Evolutionary conservation across 2,888 invertebrate species (phyloP).

Genomic region (Myopa testacea): DNA sequence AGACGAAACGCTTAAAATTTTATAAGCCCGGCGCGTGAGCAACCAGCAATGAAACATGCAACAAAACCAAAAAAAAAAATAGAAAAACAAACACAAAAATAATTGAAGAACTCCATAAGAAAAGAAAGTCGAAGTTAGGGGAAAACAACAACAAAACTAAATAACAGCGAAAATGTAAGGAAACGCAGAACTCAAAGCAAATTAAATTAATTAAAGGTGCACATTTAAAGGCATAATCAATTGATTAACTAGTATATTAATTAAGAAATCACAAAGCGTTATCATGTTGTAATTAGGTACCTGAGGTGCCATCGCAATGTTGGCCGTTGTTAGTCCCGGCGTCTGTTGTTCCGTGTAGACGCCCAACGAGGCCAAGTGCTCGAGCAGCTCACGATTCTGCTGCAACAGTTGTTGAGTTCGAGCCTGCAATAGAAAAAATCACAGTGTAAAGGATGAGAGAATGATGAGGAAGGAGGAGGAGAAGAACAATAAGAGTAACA

Average conservation of each 20-base stretch:
- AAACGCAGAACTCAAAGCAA: background rate
- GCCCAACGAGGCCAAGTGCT: slow-evolving; percentile 93
- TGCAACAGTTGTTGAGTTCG: slow-evolving; percentile 93
- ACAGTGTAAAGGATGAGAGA: background rate
- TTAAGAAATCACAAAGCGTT: background rate
- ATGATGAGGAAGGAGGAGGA: background rate
- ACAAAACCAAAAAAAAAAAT: background rate
- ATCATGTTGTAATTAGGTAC: slow-evolving; percentile 63
- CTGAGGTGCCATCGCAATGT: slow-evolving; percentile 76
- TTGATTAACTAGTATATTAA: background rate
- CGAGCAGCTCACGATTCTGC: slow-evolving; percentile 94
- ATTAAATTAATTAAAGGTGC: slow-evolving; percentile 14
- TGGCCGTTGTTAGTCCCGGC: slow-evolving; percentile 70
- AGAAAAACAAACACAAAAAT: slow-evolving; percentile 26
- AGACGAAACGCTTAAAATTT: background rate
- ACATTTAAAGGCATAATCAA: slow-evolving; percentile 5
- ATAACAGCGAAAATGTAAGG: slow-evolving; percentile 31
- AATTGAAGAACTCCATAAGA: background rate
- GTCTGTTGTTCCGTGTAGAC: slow-evolving; percentile 88
- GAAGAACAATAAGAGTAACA: background rate
- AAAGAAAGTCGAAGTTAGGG: background rate
- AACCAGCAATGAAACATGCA: slow-evolving; percentile 19
- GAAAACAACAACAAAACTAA: slow-evolving; percentile 12
- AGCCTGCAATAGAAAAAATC: slow-evolving; percentile 69
- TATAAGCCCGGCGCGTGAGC: background rate